Percentiles rank a stretch among this genome's conserved stretches.
These are phyloP conservation scores for Drosophila niveifrons DNA, from an alignment of 2,888 invertebrate genomes.

Conservation along the genomic window DNA sequence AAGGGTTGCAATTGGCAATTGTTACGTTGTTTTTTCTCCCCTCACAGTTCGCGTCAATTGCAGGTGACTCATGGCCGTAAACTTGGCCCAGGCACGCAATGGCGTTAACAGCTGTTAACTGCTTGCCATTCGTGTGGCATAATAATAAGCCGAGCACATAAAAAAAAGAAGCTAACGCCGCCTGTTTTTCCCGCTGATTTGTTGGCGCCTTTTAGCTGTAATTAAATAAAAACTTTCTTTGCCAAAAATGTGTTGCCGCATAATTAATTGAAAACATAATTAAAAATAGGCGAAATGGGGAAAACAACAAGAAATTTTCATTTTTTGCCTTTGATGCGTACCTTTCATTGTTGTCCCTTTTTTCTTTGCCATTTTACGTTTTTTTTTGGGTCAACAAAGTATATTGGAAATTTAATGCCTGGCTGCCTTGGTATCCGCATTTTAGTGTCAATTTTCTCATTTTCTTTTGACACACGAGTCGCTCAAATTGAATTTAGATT, in stretches of 20 bases:
- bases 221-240: slow-evolving; percentile 67
- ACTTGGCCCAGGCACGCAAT: slow-evolving; percentile 66
- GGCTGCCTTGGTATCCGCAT: slow-evolving; percentile 21
- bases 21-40: slow-evolving; percentile 6
- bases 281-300: slow-evolving; percentile 48
- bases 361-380: neutral
- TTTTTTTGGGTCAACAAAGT: slow-evolving; percentile 26
- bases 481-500: slow-evolving; percentile 63
- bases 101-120: slow-evolving; percentile 72
- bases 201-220: slow-evolving; percentile 61
- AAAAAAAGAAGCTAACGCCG: slow-evolving; percentile 18
- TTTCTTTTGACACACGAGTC: slow-evolving; percentile 33
- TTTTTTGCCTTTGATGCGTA: slow-evolving; percentile 32
- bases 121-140: slow-evolving; percentile 74
- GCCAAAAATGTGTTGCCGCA: slow-evolving; percentile 68
- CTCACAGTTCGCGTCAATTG: slow-evolving; percentile 64
- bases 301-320: slow-evolving; percentile 3
- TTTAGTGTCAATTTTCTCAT: slow-evolving; percentile 54
- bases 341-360: slow-evolving; percentile 27
- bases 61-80: slow-evolving; percentile 73
- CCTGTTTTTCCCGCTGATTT: slow-evolving; percentile 28
- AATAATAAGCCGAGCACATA: slow-evolving; percentile 63
- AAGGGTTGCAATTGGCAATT: slow-evolving; percentile 58
- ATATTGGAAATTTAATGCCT: slow-evolving; percentile 50
- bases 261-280: slow-evolving; percentile 81